Evolutionary conservation across 2,113 vertebrate genomes (phyloP).

Genomic region (Phalacrocorax aristotelis): DNA sequence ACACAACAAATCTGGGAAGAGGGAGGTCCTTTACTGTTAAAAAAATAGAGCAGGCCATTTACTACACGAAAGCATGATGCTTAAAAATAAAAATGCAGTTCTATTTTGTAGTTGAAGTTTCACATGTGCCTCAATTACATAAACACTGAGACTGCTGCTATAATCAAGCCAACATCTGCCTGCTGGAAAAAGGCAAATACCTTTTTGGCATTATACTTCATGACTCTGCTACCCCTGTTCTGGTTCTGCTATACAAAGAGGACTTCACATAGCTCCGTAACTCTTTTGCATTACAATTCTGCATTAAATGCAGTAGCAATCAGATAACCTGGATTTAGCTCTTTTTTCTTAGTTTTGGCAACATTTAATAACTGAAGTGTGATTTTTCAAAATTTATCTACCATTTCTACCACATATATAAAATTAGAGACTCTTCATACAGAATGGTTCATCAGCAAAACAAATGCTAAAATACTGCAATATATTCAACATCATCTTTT

Average conservation of each 20-base stretch:
- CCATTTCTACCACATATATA: neutral
- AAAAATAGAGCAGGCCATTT: neutral
- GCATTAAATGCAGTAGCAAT: neutral
- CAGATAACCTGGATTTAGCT: neutral
- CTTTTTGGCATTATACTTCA: neutral
- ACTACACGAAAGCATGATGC: neutral
- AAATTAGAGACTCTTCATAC: neutral
- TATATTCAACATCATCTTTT: neutral
- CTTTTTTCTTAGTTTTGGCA: neutral
- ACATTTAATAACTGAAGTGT: neutral
- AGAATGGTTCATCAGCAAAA: neutral
- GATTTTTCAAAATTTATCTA: neutral
- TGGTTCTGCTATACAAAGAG: neutral
- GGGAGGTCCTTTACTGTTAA: conserved; percentile 92
- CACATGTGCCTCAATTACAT: neutral
- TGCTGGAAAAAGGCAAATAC: neutral
- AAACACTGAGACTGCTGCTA: neutral
- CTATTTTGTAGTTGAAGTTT: neutral
- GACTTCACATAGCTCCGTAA: neutral
- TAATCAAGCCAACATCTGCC: neutral
- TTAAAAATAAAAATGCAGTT: neutral
- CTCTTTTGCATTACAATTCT: neutral
- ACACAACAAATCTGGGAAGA: conserved; percentile 90
- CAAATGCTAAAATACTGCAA: neutral
- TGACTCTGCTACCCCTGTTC: neutral